Percentiles rank a stretch among this genome's conserved stretches.
phyloP scores from a whole-genome alignment of 2,797 vertebrate species.

The Eidolon dupreanum region DNA sequence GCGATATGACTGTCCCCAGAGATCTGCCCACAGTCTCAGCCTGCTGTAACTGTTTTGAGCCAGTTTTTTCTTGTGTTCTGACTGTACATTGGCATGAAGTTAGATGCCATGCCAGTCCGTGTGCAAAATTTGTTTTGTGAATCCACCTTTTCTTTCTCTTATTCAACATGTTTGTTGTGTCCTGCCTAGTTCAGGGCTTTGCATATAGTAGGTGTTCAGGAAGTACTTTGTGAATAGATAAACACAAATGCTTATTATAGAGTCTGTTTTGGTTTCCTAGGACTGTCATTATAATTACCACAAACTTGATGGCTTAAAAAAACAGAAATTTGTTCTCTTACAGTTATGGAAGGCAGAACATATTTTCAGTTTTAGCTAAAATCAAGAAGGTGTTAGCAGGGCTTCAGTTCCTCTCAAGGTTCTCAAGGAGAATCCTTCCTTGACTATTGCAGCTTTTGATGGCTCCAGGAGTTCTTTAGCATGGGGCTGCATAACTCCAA shows the following conservation, averaged over 20 bases:
- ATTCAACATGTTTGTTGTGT: not conserved
- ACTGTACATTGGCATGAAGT: not conserved
- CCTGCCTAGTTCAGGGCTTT: not conserved
- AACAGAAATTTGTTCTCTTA: not conserved
- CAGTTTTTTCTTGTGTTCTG: not conserved
- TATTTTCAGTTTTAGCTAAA: not conserved
- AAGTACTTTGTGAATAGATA: not conserved
- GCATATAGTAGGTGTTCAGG: not conserved
- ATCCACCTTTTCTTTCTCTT: not conserved
- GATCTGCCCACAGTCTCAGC: not conserved
- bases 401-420: not conserved
- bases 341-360: not conserved
- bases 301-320: not conserved
- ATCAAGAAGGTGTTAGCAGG: not conserved
- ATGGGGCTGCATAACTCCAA: not conserved
- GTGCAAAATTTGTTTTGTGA: not conserved
- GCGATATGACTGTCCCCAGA: not conserved
- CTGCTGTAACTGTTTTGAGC: not conserved
- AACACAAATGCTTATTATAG: not conserved
- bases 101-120: not conserved
- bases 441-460: not conserved
- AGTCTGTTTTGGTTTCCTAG: not conserved
- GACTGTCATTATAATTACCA: not conserved
- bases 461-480: not conserved
- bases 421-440: not conserved